Percentiles rank a stretch among this genome's conserved stretches.
phyloP scores from a whole-genome alignment of 2,888 invertebrate genomes.

The Blomia tropicalis region DNA sequence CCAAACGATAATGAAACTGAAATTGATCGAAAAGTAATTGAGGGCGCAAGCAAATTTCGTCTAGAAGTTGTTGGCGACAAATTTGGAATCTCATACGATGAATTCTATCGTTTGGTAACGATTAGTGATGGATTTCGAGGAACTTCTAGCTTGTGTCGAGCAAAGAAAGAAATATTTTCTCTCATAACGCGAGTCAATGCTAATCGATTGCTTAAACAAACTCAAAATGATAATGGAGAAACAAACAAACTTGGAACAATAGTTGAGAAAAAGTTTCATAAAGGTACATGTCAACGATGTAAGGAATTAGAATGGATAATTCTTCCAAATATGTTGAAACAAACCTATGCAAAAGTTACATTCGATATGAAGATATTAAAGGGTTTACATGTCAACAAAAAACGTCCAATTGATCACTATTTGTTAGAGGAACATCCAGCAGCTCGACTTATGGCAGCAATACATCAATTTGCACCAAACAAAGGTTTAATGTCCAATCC shows the following conservation, averaged over 20 bases:
- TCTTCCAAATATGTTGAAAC: background rate
- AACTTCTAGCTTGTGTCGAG: conserved; percentile 49
- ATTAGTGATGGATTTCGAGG: conserved; percentile 50
- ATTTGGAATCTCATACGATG: background rate
- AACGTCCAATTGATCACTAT: conserved; percentile 5
- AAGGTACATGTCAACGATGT: conserved; percentile 19
- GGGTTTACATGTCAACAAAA: background rate
- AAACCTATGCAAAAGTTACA: too few relatives aligned
- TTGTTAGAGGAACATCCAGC: background rate
- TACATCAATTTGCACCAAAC: conserved; percentile 1
- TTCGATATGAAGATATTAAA: background rate
- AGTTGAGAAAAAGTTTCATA: background rate
- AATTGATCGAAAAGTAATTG: conserved; percentile 2
- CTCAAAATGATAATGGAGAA: background rate
- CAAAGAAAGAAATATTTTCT: conserved; percentile 37
- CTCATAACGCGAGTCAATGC: conserved; percentile 15
- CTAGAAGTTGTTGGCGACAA: background rate
- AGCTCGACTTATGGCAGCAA: background rate
- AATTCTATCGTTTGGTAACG: conserved; percentile 35
- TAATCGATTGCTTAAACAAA: too few relatives aligned
- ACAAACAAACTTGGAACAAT: background rate
- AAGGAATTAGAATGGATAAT: conserved; percentile 16
- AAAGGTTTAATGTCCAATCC: background rate
- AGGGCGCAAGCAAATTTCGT: background rate
- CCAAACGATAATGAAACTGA: background rate